Conservation (phyloP, 2,113 vertebrate genomes). For the Misgurnus anguillicaudatus region DNA sequence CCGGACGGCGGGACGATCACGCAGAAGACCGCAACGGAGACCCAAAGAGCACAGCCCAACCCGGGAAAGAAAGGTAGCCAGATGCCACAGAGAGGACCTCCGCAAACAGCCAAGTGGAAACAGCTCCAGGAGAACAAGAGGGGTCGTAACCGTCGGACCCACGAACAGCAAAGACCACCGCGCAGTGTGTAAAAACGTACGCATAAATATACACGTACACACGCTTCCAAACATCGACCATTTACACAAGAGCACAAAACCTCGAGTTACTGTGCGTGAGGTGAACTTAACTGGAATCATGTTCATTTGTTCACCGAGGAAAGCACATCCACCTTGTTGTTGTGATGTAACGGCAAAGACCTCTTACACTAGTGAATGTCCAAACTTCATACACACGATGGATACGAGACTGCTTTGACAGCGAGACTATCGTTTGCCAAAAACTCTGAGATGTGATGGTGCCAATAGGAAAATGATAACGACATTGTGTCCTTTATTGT, state of each 20-base stretch:
- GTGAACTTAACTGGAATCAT: constrained; percentile 12
- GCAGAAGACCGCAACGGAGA: constrained; percentile 40
- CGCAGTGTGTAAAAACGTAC: constrained; percentile 89
- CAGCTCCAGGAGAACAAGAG: constrained; percentile 98
- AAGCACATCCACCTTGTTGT: constrained; percentile 43
- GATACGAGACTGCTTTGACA: constrained; percentile 22
- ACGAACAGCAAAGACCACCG: constrained; percentile 96
- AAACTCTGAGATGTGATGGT: constrained; percentile 4
- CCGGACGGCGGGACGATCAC: constrained; percentile 17
- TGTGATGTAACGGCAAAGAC: constrained; percentile 26
- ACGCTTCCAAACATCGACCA: constrained; percentile 43
- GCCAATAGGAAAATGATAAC: constrained; percentile 31
- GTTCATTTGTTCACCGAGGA: constrained; percentile 1
- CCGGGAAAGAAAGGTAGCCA: constrained; percentile 50
- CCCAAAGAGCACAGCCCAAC: constrained; percentile 54
- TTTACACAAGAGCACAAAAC: constrained; percentile 25
- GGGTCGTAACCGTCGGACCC: constrained; percentile 97
- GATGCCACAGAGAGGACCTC: constrained; percentile 67
- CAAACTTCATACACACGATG: constrained; percentile 33
- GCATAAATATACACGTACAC: neutral
- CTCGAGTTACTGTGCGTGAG: neutral
- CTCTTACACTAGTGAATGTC: constrained; percentile 27
- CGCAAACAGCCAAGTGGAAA: constrained; percentile 89
- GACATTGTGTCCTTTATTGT: neutral
- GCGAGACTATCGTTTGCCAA: neutral